Percentiles rank a stretch among this genome's conserved stretches.
These are phyloP conservation scores for Anabacerthia variegaticeps DNA, from an alignment of 2,797 vertebrate species.

Conservation along the genomic window DNA sequence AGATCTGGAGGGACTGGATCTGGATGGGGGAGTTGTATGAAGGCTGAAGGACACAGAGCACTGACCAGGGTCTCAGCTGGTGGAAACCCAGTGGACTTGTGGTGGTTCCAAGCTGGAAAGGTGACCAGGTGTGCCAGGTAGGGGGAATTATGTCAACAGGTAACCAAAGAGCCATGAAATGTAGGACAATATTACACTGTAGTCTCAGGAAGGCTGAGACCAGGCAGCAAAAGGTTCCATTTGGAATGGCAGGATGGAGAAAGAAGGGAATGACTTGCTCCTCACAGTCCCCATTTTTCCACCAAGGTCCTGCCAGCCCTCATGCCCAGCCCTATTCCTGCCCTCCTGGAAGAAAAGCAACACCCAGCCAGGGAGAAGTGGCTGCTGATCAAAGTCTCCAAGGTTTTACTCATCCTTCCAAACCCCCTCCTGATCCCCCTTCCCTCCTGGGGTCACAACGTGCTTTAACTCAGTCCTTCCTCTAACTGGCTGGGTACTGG, in stretches of 20 bases:
- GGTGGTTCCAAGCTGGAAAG: not conserved
- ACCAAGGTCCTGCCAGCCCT: not conserved
- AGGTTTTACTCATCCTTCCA: not conserved
- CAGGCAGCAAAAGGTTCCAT: not conserved
- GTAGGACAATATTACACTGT: not conserved
- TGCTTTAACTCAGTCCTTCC: not conserved
- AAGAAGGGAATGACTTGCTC: not conserved
- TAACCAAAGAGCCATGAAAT: not conserved
- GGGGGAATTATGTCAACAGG: not conserved
- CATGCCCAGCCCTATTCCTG: not conserved
- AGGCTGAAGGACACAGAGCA: not conserved
- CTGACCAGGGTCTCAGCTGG: not conserved
- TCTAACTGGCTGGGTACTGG: not conserved
- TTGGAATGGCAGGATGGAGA: not conserved
- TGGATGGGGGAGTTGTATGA: accelerated
- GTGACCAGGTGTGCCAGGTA: not conserved
- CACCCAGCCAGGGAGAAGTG: not conserved
- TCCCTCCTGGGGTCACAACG: not conserved
- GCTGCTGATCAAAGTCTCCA: not conserved
- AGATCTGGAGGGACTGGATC: not conserved
- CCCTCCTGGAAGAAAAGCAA: not conserved
- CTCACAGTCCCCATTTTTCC: not conserved
- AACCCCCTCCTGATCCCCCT: not conserved
- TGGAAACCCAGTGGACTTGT: not conserved
- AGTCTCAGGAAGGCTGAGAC: not conserved